Evolutionary conservation across 2,888 invertebrate species (phyloP), one percentile per base, ranked within the genome.

Genomic region (Nephrotoma guestfalica): DNA sequence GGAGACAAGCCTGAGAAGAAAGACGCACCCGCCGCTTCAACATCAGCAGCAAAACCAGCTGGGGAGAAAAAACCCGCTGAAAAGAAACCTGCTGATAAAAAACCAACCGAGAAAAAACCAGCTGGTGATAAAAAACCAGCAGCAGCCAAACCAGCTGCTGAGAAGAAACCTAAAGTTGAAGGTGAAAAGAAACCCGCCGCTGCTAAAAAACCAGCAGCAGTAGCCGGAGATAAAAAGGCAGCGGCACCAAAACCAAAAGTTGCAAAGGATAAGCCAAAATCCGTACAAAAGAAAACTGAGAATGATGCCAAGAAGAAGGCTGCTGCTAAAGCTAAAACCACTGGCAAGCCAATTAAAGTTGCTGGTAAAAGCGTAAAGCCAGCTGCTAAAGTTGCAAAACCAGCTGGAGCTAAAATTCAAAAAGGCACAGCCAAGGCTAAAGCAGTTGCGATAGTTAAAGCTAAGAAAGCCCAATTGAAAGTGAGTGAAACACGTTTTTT

Each of bases 391-490:
- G 87, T 88, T 15, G 88, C 89, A 4, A 89, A 89, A 89, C 92
- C 92, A 87, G 93, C 92, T 13, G 92, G 92, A 0, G 92, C 92
- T 43, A 93, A 93, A 88, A 90, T 90, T 86, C 92, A 93, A 88
- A 94, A 93, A 90, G 93, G 93, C 86, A 92, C 92, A 87, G 92
- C 93, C 86, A 93, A 93, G 88, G 92, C 93, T 86, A 92, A 93
- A 88, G 92, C 93, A 86, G 92, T 93, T 43, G 93, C 92, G 86
- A 88, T 96, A 88, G 93, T 94, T 86, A 97, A 96, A 90, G 98
- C 98, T 87, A 94, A 96, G 88, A 96, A 96, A 91, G 94, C 96
- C 18, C 97, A 96, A 91, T 96, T 95, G 89, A 97, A 97, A 95
- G 97, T 96, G 90, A 91, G 71, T 90, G 88, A 83, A 30, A 30